These are phyloP conservation scores for Echinops telfairi DNA, from an alignment of 2,113 vertebrate species.

Conservation along the genomic window DNA sequence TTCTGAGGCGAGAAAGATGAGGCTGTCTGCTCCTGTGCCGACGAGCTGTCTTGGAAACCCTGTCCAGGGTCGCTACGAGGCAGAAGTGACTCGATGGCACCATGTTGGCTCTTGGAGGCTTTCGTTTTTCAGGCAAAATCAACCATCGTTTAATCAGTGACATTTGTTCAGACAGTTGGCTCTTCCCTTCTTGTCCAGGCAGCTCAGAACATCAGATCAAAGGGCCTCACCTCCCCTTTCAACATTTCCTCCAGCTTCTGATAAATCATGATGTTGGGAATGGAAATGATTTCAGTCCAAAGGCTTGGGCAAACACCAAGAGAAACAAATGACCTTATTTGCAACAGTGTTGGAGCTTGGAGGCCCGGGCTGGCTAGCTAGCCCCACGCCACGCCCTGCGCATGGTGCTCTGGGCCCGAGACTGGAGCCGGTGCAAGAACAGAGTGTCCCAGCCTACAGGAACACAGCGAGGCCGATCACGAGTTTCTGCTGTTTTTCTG, in stretches of 20 bases:
- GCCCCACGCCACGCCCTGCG: constrained; percentile 3
- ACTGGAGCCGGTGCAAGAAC: constrained; percentile 49
- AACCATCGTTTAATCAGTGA: constrained; percentile 58
- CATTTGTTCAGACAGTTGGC: constrained; percentile 10
- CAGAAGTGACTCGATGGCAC: too few species aligned
- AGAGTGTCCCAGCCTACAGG: constrained; percentile 37
- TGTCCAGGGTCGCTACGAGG: too few species aligned
- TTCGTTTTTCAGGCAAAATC: background rate
- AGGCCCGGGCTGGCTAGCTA: constrained; percentile 53
- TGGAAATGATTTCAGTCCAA: constrained; percentile 77
- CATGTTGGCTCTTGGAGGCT: background rate
- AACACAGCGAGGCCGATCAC: background rate
- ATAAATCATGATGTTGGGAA: constrained; percentile 79
- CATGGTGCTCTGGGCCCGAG: background rate
- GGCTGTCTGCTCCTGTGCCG: too few species aligned
- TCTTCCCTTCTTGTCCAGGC: constrained; percentile 13
- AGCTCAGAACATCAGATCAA: constrained; percentile 75
- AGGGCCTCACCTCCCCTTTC: constrained; percentile 67
- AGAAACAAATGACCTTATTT: constrained; percentile 82
- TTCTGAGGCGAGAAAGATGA: too few species aligned
- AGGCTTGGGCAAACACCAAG: constrained; percentile 78
- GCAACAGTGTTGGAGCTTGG: constrained; percentile 58
- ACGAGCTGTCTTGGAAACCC: too few species aligned
- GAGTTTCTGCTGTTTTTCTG: background rate
- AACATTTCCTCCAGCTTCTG: constrained; percentile 61